Conservation (phyloP, 2,113 vertebrate genomes). For the Tyrannus savana region DNA sequence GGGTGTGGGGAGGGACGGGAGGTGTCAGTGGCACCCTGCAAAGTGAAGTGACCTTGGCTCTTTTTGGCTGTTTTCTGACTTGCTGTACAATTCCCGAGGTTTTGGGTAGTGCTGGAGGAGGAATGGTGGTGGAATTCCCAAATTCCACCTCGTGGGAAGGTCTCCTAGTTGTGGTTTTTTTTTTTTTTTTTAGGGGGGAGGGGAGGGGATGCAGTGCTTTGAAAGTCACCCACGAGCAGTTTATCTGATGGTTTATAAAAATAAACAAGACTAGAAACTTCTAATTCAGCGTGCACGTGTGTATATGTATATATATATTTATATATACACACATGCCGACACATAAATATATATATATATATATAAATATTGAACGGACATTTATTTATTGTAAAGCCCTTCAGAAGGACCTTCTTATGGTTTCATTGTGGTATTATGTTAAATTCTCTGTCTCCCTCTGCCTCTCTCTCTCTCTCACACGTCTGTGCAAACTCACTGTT, state of each 20-base stretch:
- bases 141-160: background rate
- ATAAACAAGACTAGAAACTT: slow-evolving; percentile 52
- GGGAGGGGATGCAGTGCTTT: background rate
- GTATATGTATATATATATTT: slow-evolving; percentile 5
- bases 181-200: too few relatives aligned
- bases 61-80: background rate
- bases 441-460: slow-evolving; percentile 4
- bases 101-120: background rate
- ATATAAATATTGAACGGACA: slow-evolving; percentile 66
- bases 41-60: background rate
- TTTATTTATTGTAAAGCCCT: slow-evolving; percentile 77
- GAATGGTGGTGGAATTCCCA: background rate
- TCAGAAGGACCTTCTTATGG: slow-evolving; percentile 73
- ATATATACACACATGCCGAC: background rate
- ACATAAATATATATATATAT: slow-evolving; percentile 29
- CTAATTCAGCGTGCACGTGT: slow-evolving; percentile 44
- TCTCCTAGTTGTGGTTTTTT: background rate
- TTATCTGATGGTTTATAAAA: slow-evolving; percentile 55
- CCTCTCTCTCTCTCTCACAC: background rate
- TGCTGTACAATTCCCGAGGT: background rate
- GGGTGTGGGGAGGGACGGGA: background rate
- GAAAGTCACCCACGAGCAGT: background rate
- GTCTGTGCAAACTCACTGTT: slow-evolving; percentile 46
- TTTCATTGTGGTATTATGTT: slow-evolving; percentile 76
- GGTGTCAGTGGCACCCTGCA: background rate